phyloP scores from a whole-genome alignment of 2,888 invertebrate genomes.

The Heliconius cydno region DNA sequence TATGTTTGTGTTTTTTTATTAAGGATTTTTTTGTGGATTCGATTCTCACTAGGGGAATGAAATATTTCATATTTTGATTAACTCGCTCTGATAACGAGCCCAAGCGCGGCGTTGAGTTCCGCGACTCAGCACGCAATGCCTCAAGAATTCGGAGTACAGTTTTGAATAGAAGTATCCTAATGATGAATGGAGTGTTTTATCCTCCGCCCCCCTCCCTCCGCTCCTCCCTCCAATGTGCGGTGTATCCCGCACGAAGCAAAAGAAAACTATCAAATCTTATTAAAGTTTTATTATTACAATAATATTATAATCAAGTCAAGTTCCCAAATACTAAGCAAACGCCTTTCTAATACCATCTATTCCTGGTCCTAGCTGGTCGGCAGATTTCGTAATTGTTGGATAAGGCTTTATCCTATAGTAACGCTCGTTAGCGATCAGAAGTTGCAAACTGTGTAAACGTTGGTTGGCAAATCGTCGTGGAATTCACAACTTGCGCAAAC shows the following conservation, averaged over 20 bases:
- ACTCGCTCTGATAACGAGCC: no score
- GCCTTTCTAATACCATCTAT: slow-evolving; percentile 28
- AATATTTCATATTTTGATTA: no score
- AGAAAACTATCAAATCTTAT: background rate
- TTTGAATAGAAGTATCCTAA: no score
- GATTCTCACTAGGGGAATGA: no score
- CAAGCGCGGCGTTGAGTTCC: no score
- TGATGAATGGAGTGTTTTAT: no score
- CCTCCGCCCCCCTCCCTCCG: no score
- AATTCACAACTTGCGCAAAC: slow-evolving; percentile 39
- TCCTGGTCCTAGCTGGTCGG: slow-evolving; percentile 31
- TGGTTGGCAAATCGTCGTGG: slow-evolving; percentile 36
- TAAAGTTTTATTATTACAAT: background rate
- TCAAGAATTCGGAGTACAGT: no score
- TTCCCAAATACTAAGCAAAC: slow-evolving; percentile 24
- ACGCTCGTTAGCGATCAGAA: slow-evolving; percentile 43
- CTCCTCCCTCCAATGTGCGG: no score
- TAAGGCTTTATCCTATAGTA: slow-evolving; percentile 38
- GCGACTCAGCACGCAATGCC: no score
- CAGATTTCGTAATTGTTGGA: slow-evolving; percentile 40
- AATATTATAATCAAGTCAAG: background rate
- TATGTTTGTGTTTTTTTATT: background rate
- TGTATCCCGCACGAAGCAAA: no score
- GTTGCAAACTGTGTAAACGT: slow-evolving; percentile 39
- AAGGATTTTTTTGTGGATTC: no score